phyloP scores from a whole-genome alignment of 2,888 invertebrate species.

The Mystacides longicornis region DNA sequence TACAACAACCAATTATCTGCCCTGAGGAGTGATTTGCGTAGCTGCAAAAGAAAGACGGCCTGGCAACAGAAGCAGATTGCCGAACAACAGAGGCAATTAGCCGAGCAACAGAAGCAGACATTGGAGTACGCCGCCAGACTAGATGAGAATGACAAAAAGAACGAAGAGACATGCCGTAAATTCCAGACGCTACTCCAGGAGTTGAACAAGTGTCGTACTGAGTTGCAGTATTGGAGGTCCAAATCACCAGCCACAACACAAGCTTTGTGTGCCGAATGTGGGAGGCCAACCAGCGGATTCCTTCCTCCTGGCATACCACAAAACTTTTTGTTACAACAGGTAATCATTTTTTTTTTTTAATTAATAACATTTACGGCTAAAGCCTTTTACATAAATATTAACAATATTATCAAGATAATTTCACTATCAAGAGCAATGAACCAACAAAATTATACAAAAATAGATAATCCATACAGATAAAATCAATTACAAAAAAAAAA shows the following conservation, averaged over 20 bases:
- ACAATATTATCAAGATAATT: too few species aligned
- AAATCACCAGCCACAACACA: conserved; percentile 68
- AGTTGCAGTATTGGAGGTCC: conserved; percentile 85
- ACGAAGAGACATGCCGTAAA: conserved; percentile 82
- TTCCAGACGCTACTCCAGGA: conserved; percentile 83
- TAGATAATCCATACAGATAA: too few species aligned
- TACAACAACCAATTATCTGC: conserved; percentile 77
- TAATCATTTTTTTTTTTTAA: too few species aligned
- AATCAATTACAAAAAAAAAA: too few species aligned
- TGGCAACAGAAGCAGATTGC: conserved; percentile 80
- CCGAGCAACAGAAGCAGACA: conserved; percentile 68
- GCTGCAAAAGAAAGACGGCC: conserved; percentile 73
- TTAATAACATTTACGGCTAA: too few species aligned
- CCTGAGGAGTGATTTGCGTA: conserved; percentile 69
- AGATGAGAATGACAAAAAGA: conserved; percentile 85
- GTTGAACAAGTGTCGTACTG: conserved; percentile 86
- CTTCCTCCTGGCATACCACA: conserved; percentile 28
- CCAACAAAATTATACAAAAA: too few species aligned
- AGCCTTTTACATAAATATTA: too few species aligned
- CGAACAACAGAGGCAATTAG: conserved; percentile 65
- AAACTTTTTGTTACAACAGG: conserved; percentile 32
- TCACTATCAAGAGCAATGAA: too few species aligned
- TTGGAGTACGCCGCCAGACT: conserved; percentile 76
- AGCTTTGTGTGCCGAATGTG: conserved; percentile 68
- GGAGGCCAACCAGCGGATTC: conserved; percentile 33